Evolutionary conservation across 2,113 vertebrate species (phyloP).

Genomic region (Miniopterus natalensis): DNA sequence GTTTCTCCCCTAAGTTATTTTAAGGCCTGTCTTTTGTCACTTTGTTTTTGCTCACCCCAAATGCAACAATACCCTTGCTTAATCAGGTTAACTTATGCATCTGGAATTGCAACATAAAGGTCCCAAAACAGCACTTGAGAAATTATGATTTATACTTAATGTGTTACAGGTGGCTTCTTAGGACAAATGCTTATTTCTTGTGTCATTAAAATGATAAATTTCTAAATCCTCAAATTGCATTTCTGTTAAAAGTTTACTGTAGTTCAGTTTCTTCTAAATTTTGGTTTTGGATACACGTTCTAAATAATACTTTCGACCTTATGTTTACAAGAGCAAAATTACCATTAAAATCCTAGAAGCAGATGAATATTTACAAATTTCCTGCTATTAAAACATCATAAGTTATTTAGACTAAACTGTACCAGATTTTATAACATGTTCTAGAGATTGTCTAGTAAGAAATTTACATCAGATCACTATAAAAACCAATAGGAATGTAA

Average conservation of each 20-base stretch:
- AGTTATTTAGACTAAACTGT: slow-evolving; percentile 46
- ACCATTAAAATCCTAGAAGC: slow-evolving; percentile 67
- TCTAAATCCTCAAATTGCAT: slow-evolving; percentile 76
- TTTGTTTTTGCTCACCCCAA: slow-evolving; percentile 69
- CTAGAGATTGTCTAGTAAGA: slow-evolving; percentile 45
- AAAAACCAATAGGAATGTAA: slow-evolving; percentile 60
- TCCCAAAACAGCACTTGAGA: slow-evolving; percentile 70
- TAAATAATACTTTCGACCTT: slow-evolving; percentile 71
- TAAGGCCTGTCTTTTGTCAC: slow-evolving; percentile 78
- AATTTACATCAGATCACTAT: slow-evolving; percentile 46
- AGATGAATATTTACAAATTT: slow-evolving; percentile 74
- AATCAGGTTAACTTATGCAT: slow-evolving; percentile 70
- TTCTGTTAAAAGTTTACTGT: slow-evolving; percentile 78
- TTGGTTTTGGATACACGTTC: slow-evolving; percentile 71
- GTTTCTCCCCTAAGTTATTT: slow-evolving; percentile 71
- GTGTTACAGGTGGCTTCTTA: slow-evolving; percentile 78
- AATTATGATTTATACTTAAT: slow-evolving; percentile 80
- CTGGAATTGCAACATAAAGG: slow-evolving; percentile 81
- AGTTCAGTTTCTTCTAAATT: slow-evolving; percentile 80
- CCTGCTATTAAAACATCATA: slow-evolving; percentile 56
- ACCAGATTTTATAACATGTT: slow-evolving; percentile 63
- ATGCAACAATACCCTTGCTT: slow-evolving; percentile 80
- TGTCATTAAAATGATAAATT: slow-evolving; percentile 78
- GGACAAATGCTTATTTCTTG: slow-evolving; percentile 76
- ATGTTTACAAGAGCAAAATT: slow-evolving; percentile 72